Conservation (phyloP, 2,797 vertebrate species). For the Neopelma chrysocephalum region DNA sequence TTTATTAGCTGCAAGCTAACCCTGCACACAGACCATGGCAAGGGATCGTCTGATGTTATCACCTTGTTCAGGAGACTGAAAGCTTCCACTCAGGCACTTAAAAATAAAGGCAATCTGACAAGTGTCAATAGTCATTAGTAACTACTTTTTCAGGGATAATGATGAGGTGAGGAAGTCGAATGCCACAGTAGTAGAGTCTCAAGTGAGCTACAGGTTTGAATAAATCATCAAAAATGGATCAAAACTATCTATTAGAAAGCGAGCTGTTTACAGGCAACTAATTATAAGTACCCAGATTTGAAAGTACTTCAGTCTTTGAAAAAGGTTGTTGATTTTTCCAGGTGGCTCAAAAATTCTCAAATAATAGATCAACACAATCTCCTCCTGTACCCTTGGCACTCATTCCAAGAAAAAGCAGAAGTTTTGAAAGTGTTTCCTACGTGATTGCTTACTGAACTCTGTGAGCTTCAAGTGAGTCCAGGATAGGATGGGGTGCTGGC, state of each 20-base stretch:
- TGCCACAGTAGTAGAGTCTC: background rate
- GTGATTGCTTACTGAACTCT: background rate
- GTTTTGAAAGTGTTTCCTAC: background rate
- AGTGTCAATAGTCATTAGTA: background rate
- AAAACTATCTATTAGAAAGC: background rate
- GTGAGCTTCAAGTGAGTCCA: background rate
- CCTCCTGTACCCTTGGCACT: background rate
- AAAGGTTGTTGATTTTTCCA: background rate
- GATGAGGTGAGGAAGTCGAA: accelerated
- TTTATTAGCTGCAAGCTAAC: background rate
- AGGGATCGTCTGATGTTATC: background rate
- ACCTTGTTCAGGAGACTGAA: background rate
- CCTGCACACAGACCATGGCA: background rate
- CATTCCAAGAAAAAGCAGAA: background rate
- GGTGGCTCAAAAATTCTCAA: background rate
- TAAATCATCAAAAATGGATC: background rate
- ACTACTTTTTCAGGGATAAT: background rate
- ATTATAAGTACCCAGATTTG: background rate
- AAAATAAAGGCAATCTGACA: background rate
- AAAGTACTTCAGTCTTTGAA: background rate
- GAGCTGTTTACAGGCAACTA: background rate
- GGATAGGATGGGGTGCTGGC: background rate
- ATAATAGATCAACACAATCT: background rate
- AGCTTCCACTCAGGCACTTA: background rate
- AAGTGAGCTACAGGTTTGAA: background rate